phyloP scores from a whole-genome alignment of 2,888 invertebrate species.

The Tipula unca region DNA sequence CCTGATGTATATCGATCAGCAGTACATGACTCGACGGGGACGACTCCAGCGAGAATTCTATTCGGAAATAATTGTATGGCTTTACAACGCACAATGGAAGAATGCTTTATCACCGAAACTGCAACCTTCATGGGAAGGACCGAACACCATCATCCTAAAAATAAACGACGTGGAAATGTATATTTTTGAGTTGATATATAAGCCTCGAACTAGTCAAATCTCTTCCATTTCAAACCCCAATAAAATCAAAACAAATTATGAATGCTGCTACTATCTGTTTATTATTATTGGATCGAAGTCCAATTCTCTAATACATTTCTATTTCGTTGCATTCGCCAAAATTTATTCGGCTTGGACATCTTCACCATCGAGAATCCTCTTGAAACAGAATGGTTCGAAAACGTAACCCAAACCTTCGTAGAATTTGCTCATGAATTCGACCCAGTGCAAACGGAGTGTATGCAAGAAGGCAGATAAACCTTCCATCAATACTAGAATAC shows the following conservation, averaged over 20 bases:
- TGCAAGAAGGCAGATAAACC: slow-evolving; percentile 94
- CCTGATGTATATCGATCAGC: too few relatives aligned
- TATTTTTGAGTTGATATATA: too few relatives aligned
- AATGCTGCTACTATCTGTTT: background rate
- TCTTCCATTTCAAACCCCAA: background rate
- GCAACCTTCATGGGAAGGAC: too few relatives aligned
- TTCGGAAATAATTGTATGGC: too few relatives aligned
- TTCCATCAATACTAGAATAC: slow-evolving; percentile 93
- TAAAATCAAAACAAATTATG: background rate
- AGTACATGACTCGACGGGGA: too few relatives aligned
- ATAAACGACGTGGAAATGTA: too few relatives aligned
- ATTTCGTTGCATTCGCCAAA: background rate
- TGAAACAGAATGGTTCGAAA: slow-evolving; percentile 75
- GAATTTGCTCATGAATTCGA: slow-evolving; percentile 90
- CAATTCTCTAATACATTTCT: background rate
- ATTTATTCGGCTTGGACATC: slow-evolving; percentile 30
- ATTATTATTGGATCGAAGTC: background rate
- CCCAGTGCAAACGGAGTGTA: slow-evolving; percentile 91
- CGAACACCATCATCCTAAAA: too few relatives aligned
- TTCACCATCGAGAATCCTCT: slow-evolving; percentile 52
- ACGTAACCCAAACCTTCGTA: slow-evolving; percentile 66
- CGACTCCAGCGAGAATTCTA: too few relatives aligned
- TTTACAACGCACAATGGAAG: too few relatives aligned
- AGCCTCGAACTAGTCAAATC: too few relatives aligned
- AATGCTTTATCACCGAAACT: too few relatives aligned